These are phyloP conservation scores for Beris morrisii DNA, from an alignment of 2,888 invertebrate species.

Conservation along the genomic window DNA sequence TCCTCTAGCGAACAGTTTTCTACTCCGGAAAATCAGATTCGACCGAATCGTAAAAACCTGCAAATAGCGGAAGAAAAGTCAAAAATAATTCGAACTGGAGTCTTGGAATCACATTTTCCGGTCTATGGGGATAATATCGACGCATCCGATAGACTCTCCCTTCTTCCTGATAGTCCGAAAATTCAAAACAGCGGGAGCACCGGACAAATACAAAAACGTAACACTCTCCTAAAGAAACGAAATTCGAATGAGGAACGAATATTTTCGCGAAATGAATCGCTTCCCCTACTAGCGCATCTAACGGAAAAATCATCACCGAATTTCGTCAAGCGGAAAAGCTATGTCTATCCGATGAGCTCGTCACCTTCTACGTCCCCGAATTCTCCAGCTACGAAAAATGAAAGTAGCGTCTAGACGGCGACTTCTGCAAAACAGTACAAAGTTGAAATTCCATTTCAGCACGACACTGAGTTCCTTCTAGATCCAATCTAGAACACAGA, in stretches of 20 bases:
- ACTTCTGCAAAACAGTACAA: background rate
- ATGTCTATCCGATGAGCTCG: constrained; percentile 62
- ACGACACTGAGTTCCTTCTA: too few species aligned
- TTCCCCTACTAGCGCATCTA: constrained; percentile 60
- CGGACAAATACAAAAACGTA: constrained; percentile 40
- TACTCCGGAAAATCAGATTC: constrained; percentile 40
- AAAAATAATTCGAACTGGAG: constrained; percentile 46
- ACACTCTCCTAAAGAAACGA: constrained; percentile 49
- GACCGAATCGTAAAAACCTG: constrained; percentile 26
- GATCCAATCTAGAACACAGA: too few species aligned
- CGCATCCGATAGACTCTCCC: constrained; percentile 42
- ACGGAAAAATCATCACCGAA: constrained; percentile 57
- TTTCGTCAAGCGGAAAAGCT: constrained; percentile 64
- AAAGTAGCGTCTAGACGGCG: constrained; percentile 41
- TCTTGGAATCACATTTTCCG: constrained; percentile 57
- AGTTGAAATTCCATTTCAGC: too few species aligned
- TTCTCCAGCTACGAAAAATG: constrained; percentile 40
- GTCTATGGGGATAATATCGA: constrained; percentile 43
- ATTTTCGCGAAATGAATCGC: constrained; percentile 58
- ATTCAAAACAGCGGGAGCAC: constrained; percentile 39
- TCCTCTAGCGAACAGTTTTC: constrained; percentile 47
- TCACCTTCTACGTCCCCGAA: constrained; percentile 45
- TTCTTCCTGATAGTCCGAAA: constrained; percentile 40
- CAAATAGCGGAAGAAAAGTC: constrained; percentile 31
- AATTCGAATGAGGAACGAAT: constrained; percentile 53